Evolutionary conservation across 2,797 vertebrate genomes (phyloP).

Genomic region (Avahi laniger): DNA sequence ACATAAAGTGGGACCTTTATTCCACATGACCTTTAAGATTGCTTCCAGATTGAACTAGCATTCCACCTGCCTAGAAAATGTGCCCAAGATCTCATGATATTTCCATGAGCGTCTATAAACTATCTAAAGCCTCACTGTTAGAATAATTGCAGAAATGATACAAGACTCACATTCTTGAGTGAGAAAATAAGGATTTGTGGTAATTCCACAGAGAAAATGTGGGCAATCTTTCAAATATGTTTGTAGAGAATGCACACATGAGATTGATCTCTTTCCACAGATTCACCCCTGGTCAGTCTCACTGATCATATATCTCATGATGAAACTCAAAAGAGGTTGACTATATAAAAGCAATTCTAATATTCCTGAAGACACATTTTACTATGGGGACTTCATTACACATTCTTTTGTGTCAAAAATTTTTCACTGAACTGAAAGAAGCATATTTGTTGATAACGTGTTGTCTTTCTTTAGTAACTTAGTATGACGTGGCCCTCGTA

Average conservation of each 20-base stretch:
- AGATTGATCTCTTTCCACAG: not conserved
- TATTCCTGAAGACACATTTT: not conserved
- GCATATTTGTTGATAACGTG: not conserved
- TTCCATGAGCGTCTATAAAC: not conserved
- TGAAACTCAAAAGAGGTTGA: not conserved
- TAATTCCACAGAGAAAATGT: not conserved
- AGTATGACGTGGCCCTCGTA: not conserved
- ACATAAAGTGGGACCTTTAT: not conserved
- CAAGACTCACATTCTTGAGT: not conserved
- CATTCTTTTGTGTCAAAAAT: not conserved
- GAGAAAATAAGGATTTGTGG: not conserved
- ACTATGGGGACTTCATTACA: not conserved
- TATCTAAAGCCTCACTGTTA: not conserved
- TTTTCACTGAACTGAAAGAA: slow-evolving; percentile 28
- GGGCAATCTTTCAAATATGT: not conserved
- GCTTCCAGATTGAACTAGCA: not conserved
- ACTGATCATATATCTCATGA: not conserved
- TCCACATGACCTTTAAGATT: not conserved
- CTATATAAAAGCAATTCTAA: not conserved
- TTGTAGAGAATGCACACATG: not conserved
- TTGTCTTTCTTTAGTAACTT: not conserved
- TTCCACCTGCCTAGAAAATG: not conserved
- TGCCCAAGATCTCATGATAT: not conserved
- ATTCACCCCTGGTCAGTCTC: not conserved
- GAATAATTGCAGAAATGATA: not conserved